phyloP scores from a whole-genome alignment of 2,888 invertebrate genomes.

The Ceratothoa steindachneri region DNA sequence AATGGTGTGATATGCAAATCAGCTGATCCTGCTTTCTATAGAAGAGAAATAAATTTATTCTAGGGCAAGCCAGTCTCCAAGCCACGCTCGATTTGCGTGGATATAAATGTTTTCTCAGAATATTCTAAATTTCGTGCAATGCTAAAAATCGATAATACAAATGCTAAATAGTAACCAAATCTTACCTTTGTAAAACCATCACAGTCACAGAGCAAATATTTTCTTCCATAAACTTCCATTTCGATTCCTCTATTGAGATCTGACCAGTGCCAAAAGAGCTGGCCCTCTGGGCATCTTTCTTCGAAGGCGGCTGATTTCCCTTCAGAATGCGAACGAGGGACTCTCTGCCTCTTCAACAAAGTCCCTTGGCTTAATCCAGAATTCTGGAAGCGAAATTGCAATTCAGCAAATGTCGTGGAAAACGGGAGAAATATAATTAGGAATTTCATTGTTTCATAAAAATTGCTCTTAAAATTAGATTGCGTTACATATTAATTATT shows the following conservation, averaged over 20 bases:
- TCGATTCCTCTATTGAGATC: conserved; percentile 36
- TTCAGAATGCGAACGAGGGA: conserved; percentile 16
- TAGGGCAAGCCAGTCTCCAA: no score
- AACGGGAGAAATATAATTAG: neutral
- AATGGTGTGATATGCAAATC: no score
- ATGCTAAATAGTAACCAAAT: neutral
- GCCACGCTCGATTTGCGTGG: no score
- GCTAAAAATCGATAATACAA: no score
- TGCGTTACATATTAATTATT: no score
- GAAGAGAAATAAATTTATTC: no score
- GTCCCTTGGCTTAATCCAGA: conserved; percentile 37
- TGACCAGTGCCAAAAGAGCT: conserved; percentile 42
- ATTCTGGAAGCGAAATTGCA: conserved; percentile 23
- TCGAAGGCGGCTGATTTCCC: neutral
- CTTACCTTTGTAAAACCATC: conserved; percentile 40
- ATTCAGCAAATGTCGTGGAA: neutral
- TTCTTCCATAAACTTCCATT: conserved; percentile 36
- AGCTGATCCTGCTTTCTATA: no score
- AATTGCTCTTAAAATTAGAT: no score
- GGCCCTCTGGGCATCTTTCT: conserved; percentile 14
- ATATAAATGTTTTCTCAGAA: no score
- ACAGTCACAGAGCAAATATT: conserved; percentile 35
- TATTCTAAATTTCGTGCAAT: no score
- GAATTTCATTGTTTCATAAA: neutral
- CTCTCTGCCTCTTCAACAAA: conserved; percentile 33